Base-by-base conservation (phyloP, 2,113 vertebrate genomes). In the Asarcornis scutulata region DNA sequence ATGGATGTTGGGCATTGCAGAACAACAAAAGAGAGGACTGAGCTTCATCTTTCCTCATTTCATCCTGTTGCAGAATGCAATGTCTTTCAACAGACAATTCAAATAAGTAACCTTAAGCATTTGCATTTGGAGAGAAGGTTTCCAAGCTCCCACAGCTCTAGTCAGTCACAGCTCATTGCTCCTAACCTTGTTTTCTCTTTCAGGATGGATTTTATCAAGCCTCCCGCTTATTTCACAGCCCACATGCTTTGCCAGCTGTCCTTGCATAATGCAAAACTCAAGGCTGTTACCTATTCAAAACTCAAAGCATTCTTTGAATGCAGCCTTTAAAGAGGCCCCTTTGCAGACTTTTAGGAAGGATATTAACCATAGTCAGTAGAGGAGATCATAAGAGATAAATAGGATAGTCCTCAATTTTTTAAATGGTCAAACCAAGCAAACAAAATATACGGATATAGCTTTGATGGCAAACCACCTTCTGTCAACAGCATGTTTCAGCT, bases 161-260 rank as follows among this genome's bases (percentile, higher is more conserved):
- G 76, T 95, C 89, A 93, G 89, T 96, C 93, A 93, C 91, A 87
- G 81, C 80, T 95, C 83, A 75, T 90, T 97, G 79, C 87, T 96
- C 62, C 44, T 89, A 96, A 93, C 95, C 93, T 94, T 95, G 69
- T 95, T 97, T 96, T 95, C 86, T 93, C 71, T 84, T 96, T 88
- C 52, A 77, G 82, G n/a, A 42, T 92, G 58, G 58, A 76, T 91
- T 91, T 74, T 93, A 68, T 89, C 91, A 93, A 89, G 50, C 66
- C 60, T 87, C 78, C 66, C 7, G 36, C 95, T 96, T 93, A 83
- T 96, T 96, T 96, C 71, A 71, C 93, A 91, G 91, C 56, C 91
- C 93, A 94, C 56, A 83, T 94, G 91, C 73, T 72, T 72, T 91
- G 73, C 81, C 95, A 97, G 93, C 93, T 96, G 89, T 95, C 93